Evolutionary conservation across 2,888 invertebrate species (phyloP), one percentile per base, ranked within the genome.

Genomic region (Prosapia bicincta): DNA sequence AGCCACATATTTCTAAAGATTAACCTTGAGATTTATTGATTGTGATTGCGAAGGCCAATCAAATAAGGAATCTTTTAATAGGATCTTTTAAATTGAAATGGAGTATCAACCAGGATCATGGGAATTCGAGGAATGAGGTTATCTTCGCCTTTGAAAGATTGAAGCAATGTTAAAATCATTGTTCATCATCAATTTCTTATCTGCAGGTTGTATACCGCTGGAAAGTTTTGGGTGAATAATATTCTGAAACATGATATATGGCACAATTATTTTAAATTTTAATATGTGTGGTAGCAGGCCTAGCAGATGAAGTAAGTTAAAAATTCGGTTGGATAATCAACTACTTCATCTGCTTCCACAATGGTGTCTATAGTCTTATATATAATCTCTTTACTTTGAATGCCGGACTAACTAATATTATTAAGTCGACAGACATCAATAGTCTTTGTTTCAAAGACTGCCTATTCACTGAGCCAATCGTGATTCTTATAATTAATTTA

Each of bases 381-480:
- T 69, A 72, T 76, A 79, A 79, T 77, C 81, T 81, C 30, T 76
- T 80, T 78, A 26, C 80, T 80, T 69, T 76, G 30, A 69, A 82
- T 79, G 28, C 77, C 13, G 78, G 78, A 76, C 74, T 81, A 82
- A 82, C 82, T 82, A 81, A 79, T 79, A 68, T 74, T 80, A 78
- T 83, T 83, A 25, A 81, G 38, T 78, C 81, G 78, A 79, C 83
- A 80, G 68, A 83, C 82, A 75, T 79, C 76, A 15, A 54, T 81
- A 78, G 84, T 84, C 79, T 83, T 82, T 75, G 82, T 81, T 75
- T 81, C 81, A 32, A 82, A 81, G 81, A 83, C 82, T 79, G 79
- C 82, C 80, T 80, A 80, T 79, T 82, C 80, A 80, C 74, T 74
- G 72, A 76, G 69, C 76, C 76, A 77, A 38, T 71, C n/a, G 26